phyloP scores from a whole-genome alignment of 2,113 vertebrate genomes.

The Myodes glareolus region DNA sequence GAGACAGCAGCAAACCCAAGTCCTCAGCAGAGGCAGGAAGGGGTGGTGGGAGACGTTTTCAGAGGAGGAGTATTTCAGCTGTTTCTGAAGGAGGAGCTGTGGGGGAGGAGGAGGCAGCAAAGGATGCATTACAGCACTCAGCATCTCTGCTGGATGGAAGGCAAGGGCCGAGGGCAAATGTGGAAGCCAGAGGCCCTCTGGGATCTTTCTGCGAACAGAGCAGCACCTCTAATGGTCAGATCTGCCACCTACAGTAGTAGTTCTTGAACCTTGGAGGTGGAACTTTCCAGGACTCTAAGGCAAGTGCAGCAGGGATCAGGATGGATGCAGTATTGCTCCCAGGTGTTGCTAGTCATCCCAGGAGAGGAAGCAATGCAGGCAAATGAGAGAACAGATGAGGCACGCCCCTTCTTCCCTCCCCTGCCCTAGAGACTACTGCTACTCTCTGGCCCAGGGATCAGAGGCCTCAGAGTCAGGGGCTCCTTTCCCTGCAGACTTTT shows the following conservation, averaged over 20 bases:
- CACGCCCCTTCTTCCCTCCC: background rate
- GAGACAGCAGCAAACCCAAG: background rate
- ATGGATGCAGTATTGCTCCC: background rate
- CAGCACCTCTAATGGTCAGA: background rate
- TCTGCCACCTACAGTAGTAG: background rate
- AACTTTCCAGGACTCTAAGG: background rate
- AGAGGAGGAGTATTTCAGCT: background rate
- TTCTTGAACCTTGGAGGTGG: background rate
- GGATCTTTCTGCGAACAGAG: background rate
- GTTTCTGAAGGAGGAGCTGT: background rate
- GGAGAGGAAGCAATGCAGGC: fast-evolving
- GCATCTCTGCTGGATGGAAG: background rate
- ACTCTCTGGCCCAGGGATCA: background rate
- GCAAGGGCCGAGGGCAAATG: background rate
- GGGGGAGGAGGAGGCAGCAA: background rate
- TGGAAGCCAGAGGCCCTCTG: background rate
- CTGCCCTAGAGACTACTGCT: background rate
- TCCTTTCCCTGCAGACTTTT: background rate
- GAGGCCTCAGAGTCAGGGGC: background rate
- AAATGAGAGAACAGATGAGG: background rate
- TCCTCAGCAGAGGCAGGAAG: background rate
- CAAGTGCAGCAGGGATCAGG: fast-evolving
- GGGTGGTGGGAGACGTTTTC: background rate
- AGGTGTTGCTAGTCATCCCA: background rate
- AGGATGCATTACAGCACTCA: background rate